These are phyloP conservation scores for Tragulus kanchil DNA, from an alignment of 2,113 vertebrate genomes.

Conservation along the genomic window DNA sequence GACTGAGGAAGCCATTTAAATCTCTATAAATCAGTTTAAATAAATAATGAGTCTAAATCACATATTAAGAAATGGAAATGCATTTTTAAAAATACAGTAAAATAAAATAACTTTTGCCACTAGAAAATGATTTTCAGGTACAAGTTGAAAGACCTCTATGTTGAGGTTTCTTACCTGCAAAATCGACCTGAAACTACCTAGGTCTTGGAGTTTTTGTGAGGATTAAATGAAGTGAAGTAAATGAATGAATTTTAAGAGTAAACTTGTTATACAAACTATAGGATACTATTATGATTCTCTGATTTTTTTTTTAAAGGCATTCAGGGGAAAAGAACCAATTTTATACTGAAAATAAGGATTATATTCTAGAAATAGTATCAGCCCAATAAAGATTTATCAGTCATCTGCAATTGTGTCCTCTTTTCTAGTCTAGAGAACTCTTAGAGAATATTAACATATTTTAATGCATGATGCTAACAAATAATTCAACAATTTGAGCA, in stretches of 20 bases:
- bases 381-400: background rate
- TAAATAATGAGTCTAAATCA: background rate
- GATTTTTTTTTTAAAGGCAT: background rate
- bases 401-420: background rate
- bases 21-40: background rate
- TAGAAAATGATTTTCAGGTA: conserved; percentile 30
- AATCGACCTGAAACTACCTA: background rate
- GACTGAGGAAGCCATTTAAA: background rate
- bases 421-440: background rate
- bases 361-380: conserved; percentile 1
- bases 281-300: background rate
- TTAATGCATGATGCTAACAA: background rate
- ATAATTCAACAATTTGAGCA: background rate
- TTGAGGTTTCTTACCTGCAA: background rate
- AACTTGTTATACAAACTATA: background rate
- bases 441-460: background rate
- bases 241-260: conserved; percentile 24
- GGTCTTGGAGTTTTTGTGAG: background rate
- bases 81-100: background rate
- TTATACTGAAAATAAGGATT: background rate
- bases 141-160: background rate
- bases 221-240: background rate
- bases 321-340: background rate
- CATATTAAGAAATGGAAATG: background rate
- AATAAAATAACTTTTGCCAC: background rate